phyloP scores from a whole-genome alignment of 2,113 vertebrate genomes.

The Aphyosemion australe region DNA sequence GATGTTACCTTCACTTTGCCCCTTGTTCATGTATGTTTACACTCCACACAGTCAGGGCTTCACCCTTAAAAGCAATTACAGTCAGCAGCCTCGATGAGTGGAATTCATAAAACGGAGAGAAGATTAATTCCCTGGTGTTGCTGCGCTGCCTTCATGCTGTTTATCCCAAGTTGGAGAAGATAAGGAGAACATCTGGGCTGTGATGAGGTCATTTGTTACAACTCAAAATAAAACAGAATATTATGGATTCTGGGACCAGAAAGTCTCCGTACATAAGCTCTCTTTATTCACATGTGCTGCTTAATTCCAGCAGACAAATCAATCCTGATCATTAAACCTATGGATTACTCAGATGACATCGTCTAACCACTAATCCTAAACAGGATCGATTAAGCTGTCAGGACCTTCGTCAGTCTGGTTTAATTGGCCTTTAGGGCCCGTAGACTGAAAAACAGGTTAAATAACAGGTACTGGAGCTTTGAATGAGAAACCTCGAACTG shows the following conservation, averaged over 20 bases:
- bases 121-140: no score
- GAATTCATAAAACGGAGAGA: constrained; percentile 26
- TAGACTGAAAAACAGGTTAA: constrained; percentile 41
- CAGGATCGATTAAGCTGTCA: constrained; percentile 60
- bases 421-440: constrained; percentile 39
- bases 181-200: no score
- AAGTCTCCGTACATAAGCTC: no score
- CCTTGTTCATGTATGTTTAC: constrained; percentile 43
- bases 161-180: neutral
- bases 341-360: constrained; percentile 31
- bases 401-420: constrained; percentile 34
- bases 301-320: constrained; percentile 6
- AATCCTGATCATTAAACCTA: constrained; percentile 28
- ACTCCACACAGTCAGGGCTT: constrained; percentile 14
- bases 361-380: constrained; percentile 20
- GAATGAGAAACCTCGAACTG: constrained; percentile 7
- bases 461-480: constrained; percentile 26
- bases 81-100: constrained; percentile 13
- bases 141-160: constrained; percentile 4
- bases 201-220: no score
- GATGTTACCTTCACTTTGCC: constrained; percentile 1
- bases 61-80: constrained; percentile 4
- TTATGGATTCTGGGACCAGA: no score
- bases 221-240: no score
- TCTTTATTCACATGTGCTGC: constrained; percentile 7